Evolutionary conservation across 2,888 invertebrate genomes (phyloP), one percentile per base, ranked within the genome.

Genomic region (Blastobasis lacticolella): DNA sequence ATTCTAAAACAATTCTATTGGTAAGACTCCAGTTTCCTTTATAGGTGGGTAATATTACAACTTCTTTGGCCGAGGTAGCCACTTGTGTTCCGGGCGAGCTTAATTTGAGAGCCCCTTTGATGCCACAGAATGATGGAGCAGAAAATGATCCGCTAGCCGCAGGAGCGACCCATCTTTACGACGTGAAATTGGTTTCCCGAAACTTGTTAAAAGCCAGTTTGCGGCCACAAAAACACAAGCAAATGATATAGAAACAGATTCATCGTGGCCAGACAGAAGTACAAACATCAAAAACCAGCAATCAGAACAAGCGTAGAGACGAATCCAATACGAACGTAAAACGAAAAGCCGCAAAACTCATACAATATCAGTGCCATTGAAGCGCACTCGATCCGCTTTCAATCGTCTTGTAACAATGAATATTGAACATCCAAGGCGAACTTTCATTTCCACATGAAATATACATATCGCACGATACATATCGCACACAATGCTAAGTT

Each of bases 81-180:
- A 73, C 72, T 76, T 70, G 69, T 57, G 55, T 57, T 57, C 52
- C 52, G 54, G 54, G 57, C 52, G 52, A 67, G 72, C 65, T 72
- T 71, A 71, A 72, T 71, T 73, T 66, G 66, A 75, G 71, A 67
- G 67, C 57, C 57, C 64, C 67, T 75, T 78, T 74, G 73, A 73
- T 65, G 63, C 62, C 60, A 50, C 60, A 59, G 62, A 62, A 75
- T 67, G 71, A 73, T 71, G 66, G 65, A 70, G 71, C 69, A 71
- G 68, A 73, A 74, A 75, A 73, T 72, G 65, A 74, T 73, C 69
- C 64, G 62, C 66, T 23, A 23, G 23, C 62, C 63, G 59, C 63
- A 62, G 62, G 58, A 62, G 62, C 61, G 59, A 62, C 60, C 62
- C 64, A 61, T 66, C 65, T 70, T 73, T 69, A 67, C 59, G 61